A percentile compares a stretch with the other conserved stretches of the same genome.
Conservation (phyloP, 2,797 vertebrate genomes). For the Dendrocincla fuliginosa region DNA sequence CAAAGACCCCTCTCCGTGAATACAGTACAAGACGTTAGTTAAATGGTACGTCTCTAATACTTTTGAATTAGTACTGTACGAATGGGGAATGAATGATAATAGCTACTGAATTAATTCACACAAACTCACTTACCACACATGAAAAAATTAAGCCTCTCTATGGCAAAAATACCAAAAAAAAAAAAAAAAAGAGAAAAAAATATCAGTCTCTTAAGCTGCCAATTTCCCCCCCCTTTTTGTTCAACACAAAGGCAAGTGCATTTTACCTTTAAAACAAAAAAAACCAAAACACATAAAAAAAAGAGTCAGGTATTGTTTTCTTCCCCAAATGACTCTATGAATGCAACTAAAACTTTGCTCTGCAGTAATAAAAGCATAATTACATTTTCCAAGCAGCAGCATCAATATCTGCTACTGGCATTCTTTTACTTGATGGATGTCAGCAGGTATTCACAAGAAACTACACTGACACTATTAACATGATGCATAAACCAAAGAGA, state of each 20-base stretch:
- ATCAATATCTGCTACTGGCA: background rate
- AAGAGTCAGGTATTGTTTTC: background rate
- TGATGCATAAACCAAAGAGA: background rate
- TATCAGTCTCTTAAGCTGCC: slow-evolving; percentile 1
- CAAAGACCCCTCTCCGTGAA: slow-evolving; percentile 67
- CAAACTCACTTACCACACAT: background rate
- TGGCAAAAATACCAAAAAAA: background rate
- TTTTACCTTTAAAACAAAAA: background rate
- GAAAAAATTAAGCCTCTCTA: slow-evolving; percentile 34
- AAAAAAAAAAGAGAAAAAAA: background rate
- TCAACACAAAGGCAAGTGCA: slow-evolving; percentile 2
- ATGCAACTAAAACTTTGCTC: background rate
- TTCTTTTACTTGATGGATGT: background rate
- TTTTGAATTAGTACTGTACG: slow-evolving; percentile 65
- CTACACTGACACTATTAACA: background rate
- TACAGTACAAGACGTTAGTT: slow-evolving; percentile 65
- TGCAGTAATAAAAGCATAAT: background rate
- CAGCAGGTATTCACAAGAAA: background rate
- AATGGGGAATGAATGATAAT: slow-evolving; percentile 41
- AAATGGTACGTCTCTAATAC: slow-evolving; percentile 54
- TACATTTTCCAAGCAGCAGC: background rate
- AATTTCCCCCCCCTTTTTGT: background rate
- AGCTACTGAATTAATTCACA: slow-evolving; percentile 35
- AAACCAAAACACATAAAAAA: background rate
- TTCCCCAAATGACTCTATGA: background rate